Evolutionary conservation across 2,888 invertebrate species (phyloP), one percentile per base, ranked within the genome.

Genomic region (Eupithecia centaureata): DNA sequence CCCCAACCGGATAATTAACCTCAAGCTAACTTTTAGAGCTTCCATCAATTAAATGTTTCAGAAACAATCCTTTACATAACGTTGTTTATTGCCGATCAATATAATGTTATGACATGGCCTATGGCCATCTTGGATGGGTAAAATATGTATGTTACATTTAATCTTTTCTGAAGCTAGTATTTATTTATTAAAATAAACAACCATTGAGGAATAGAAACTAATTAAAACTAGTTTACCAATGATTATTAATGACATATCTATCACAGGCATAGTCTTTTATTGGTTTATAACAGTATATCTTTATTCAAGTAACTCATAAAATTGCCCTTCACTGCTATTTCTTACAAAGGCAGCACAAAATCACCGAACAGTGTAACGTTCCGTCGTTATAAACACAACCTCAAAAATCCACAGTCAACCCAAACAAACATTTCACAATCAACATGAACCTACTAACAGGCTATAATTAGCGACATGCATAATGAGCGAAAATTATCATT

Each of bases 351-450:
- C n/a, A 51, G 51, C 13, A 22, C 25, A 25, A 22, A 51, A 7
- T 22, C 25, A 13, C 13, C 7, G 42, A 7, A 22, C 5, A 15
- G 13, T 25, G 25, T 52, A 25, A 12, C 27, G 27, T 52, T 27
- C 25, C 15, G 1, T 56, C 30, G 12, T 56, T 56, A n/a, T 30
- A 18, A 56, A 30, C 10, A 30, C 15, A 30, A 30, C 56, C 56
- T 52, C 56, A 56, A 56, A 30, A 30, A n/a, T 2, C 4, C 15
- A 18, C 27, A 1, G 33, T 54, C 54, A 56, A 57, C 61, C 32
- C 33, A 65, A 64, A 71, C 42, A 61, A 68, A 61, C 25, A 63
- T 70, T 64, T 61, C 68, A 60, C 63, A 70, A 73, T 56, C 3
- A 5, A 30, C 27, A n/a, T 30, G n/a, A 30, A 56, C 28, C 13